These are phyloP conservation scores for Chalcosyrphus nemorum DNA, from an alignment of 2,888 invertebrate species.

Conservation along the genomic window DNA sequence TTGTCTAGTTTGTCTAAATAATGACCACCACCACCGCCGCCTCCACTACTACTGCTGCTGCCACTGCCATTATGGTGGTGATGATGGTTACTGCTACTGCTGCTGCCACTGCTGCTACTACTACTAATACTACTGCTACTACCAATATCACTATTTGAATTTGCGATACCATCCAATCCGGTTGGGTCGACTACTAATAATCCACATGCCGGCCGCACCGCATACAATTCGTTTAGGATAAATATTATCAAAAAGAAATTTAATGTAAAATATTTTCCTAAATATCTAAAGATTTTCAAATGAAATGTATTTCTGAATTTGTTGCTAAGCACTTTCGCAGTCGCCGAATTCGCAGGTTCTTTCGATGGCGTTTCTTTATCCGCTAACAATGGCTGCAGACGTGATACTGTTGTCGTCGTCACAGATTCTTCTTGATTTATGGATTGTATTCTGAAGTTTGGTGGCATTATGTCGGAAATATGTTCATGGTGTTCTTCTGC, in stretches of 20 bases:
- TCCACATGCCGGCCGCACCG: slow-evolving; percentile 58
- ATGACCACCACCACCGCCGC: slow-evolving; percentile 77
- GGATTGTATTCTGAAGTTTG: slow-evolving; percentile 46
- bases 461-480: slow-evolving; percentile 3
- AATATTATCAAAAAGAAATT: slow-evolving; percentile 67
- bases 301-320: slow-evolving; percentile 55
- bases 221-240: slow-evolving; percentile 62
- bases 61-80: slow-evolving; percentile 36
- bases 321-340: slow-evolving; percentile 30
- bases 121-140: slow-evolving; percentile 54
- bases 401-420: not conserved
- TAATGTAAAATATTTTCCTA: slow-evolving; percentile 65
- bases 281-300: slow-evolving; percentile 57
- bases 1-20: slow-evolving; percentile 84
- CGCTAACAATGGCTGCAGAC: slow-evolving; percentile 47
- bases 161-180: slow-evolving; percentile 52
- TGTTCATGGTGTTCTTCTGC: not conserved
- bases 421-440: slow-evolving; percentile 15
- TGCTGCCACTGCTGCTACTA: slow-evolving; percentile 41
- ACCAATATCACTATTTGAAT: slow-evolving; percentile 58
- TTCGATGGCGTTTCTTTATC: slow-evolving; percentile 19
- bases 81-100: slow-evolving; percentile 40
- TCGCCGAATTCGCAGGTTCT: slow-evolving; percentile 6
- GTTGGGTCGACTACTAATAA: slow-evolving; percentile 75
- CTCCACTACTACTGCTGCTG: slow-evolving; percentile 39